A percentile compares a stretch with the other conserved stretches of the same genome.
These are phyloP conservation scores for Pongo abelii DNA, from an alignment of 2,113 vertebrate species.

Conservation along the genomic window DNA sequence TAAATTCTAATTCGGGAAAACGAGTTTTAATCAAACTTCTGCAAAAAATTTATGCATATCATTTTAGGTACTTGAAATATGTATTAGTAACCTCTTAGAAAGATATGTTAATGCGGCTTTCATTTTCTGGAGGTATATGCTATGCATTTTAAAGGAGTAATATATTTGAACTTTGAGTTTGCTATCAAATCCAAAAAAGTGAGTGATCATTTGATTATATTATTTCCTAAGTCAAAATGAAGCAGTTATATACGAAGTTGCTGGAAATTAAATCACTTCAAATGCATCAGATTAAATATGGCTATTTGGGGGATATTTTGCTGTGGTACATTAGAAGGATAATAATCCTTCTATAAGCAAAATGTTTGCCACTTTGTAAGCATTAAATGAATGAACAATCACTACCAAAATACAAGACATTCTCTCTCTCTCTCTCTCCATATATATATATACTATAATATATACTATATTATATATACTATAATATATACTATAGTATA, in stretches of 20 bases:
- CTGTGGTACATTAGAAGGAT: not conserved
- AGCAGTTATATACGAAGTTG: not conserved
- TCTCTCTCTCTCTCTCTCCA: not conserved
- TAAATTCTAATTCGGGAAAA: slow-evolving; percentile 47
- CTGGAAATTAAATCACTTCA: slow-evolving; percentile 46
- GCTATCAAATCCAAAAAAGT: slow-evolving; percentile 5
- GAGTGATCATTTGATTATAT: slow-evolving; percentile 36
- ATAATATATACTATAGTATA: too few species aligned
- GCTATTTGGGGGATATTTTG: not conserved
- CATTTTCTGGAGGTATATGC: not conserved
- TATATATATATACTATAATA: too few species aligned
- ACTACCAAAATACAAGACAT: not conserved
- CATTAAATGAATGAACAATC: slow-evolving; percentile 12
- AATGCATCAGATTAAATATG: slow-evolving; percentile 1
- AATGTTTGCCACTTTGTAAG: not conserved
- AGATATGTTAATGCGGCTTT: slow-evolving; percentile 1
- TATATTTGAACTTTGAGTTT: slow-evolving; percentile 43
- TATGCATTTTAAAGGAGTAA: slow-evolving; percentile 38
- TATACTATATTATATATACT: too few species aligned
- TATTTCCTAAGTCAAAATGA: slow-evolving; percentile 18
- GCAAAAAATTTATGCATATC: not conserved
- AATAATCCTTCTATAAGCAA: not conserved
- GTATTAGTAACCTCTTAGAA: slow-evolving; percentile 11
- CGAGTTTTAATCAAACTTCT: not conserved
- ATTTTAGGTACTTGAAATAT: slow-evolving; percentile 29